Evolutionary conservation across 2,797 vertebrate genomes (phyloP).

Genomic region (Xenops minutus): DNA sequence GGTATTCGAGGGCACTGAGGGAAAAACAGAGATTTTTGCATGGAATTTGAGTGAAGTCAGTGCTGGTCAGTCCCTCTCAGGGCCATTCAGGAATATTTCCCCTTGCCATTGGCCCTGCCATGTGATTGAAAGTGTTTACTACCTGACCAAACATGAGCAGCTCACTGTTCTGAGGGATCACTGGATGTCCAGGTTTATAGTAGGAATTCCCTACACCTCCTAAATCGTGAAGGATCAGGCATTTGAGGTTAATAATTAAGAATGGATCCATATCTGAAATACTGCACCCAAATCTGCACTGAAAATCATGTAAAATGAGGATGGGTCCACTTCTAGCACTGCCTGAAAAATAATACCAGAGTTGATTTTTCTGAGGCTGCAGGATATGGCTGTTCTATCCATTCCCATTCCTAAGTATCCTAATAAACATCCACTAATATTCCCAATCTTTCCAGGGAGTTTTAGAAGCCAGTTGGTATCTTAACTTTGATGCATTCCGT

Average conservation of each 20-base stretch:
- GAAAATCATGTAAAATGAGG: neutral
- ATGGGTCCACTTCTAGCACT: neutral
- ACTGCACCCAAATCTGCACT: neutral
- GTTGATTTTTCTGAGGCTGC: neutral
- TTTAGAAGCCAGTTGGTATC: neutral
- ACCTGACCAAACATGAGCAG: rapidly evolving
- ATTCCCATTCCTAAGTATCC: neutral
- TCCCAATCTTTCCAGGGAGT: neutral
- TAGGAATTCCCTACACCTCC: neutral
- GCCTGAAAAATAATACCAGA: neutral
- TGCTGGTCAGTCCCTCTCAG: neutral
- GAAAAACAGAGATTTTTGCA: neutral
- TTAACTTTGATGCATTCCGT: neutral
- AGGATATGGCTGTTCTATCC: neutral
- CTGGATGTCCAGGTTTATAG: neutral
- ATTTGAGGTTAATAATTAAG: neutral
- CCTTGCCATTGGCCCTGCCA: neutral
- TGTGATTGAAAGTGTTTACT: neutral
- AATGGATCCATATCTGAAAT: neutral
- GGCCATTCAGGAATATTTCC: neutral
- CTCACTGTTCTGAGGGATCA: neutral
- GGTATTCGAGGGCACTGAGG: neutral
- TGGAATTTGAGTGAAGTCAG: neutral
- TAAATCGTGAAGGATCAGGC: neutral
- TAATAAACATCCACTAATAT: neutral